A percentile compares a stretch with the other conserved stretches of the same genome.
Evolutionary conservation across 2,113 vertebrate genomes (phyloP).

Genomic region (Stictonetta naevosa): DNA sequence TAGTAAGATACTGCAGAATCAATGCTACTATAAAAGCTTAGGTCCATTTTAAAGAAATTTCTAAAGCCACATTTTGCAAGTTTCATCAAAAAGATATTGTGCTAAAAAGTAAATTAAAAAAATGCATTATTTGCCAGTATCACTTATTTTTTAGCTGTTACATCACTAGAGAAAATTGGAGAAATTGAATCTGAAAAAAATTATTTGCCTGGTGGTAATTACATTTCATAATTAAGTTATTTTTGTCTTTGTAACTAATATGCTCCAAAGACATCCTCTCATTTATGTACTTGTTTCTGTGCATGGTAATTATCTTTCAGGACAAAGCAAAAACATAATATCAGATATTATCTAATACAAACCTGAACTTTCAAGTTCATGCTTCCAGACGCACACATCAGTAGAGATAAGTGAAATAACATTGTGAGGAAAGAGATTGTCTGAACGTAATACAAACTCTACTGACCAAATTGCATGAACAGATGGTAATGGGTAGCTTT

Average conservation of each 20-base stretch:
- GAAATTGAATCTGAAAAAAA: neutral
- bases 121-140: neutral
- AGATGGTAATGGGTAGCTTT: neutral
- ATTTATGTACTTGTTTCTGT: neutral
- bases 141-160: neutral
- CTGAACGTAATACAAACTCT: neutral
- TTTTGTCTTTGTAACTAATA: neutral
- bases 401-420: neutral
- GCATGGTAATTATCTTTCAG: neutral
- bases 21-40: neutral
- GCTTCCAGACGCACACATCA: neutral
- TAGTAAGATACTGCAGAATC: neutral
- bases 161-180: neutral
- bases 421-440: neutral
- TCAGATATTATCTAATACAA: neutral
- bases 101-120: too few relatives aligned
- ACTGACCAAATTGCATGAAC: neutral
- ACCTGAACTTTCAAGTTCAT: neutral
- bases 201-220: neutral
- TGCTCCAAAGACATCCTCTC: neutral
- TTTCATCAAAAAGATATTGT: neutral
- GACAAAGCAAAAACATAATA: neutral
- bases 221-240: neutral
- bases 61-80: neutral
- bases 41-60: neutral